Evolutionary conservation across 2,888 invertebrate genomes (phyloP), one percentile per base, ranked within the genome.

Genomic region (Coleophora flavipennella): DNA sequence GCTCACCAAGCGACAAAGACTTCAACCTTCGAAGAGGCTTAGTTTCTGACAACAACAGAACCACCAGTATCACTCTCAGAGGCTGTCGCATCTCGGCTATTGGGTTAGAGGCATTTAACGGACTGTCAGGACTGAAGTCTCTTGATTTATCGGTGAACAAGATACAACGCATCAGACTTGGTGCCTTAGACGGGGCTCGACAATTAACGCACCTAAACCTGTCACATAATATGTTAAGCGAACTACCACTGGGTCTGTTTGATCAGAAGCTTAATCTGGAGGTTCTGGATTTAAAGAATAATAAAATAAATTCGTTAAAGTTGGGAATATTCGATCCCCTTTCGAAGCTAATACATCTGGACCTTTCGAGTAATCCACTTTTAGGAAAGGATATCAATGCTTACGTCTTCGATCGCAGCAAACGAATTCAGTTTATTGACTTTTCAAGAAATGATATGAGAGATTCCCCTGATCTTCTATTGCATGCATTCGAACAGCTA

Each of bases 391-490:
- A 59, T 38, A 41, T 75, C 8, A 53, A 58, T 42, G 48, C 59
- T 1, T 50, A 58, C 31, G 42, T 69, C 35, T 72, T 75, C 43
- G 59, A 64, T 36, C 40, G 55, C 20, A 61, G 43, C 38, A 48
- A 28, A n/a, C 41, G 42, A 1, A 64, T 77, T 20, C 49, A 40
- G 12, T 50, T 54, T 27, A 44, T 75, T n/a, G 67, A 66, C 53
- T 68, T 72, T 20, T 70, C 72, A 11, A 55, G 62, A 48, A 75
- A 70, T 33, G 56, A 70, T 28, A 72, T 77, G 69, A 51, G 51
- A 6, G 57, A 46, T 6, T 43, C 70, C 0, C 51, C 57, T 11
- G 57, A 59, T n/a, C 50, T 55, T 28, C 46, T 74, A 12, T 43
- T 75, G 11, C 46, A 62, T 2, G 45, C 62, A 2, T 59, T 68